Evolutionary conservation across 1,140 invertebrate genomes (phyloP), one percentile per base, ranked within the genome.

Genomic region (Rhynchophorus ferrugineus): DNA sequence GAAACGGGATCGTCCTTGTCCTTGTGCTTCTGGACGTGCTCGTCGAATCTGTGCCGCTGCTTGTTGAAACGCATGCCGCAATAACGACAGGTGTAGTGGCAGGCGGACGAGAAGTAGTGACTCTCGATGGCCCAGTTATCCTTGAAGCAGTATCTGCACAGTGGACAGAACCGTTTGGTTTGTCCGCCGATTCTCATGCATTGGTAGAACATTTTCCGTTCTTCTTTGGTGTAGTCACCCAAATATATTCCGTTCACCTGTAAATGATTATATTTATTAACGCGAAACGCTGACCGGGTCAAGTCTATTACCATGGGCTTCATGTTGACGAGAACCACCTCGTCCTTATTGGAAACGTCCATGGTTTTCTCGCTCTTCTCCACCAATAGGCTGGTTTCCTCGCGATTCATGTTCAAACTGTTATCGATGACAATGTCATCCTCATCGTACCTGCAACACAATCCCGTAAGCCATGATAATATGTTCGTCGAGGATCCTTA

Each of bases 111-210:
- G 43, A 70, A 63, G 45, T 68, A 70, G 49, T 70, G 68, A 3
- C 56, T 59, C 39, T 70, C 68, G 5, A 70, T 70, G 3, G 67
- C 64, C 68, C 68, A 70, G 33, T 69, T 70, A 44, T 70, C 68
- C 45, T 69, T 70, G 42, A 69, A 70, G 13, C 64, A 67, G 33
- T 68, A 69, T 17, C 57, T 52, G 51, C 68, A 70, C 14, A 70
- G 41, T 1, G 62, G 51, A 44, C 68, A 70, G 47, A 69, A 69
- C 43, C 67, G 63, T 38, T 64, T 61, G 37, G 65, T 69, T 2
- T 65, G 58, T 1, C 67, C 67, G 17, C 60, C 57, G 1, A 69
- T 54, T 33, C 54, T 50, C 44, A 68, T 62, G 11, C 57, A 61
- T 42, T 63, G 61, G 38, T 65, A 69, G 19, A 63, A 59, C 1